Evolutionary conservation across 2,797 vertebrate genomes (phyloP).

Genomic region (Ibycter americanus): DNA sequence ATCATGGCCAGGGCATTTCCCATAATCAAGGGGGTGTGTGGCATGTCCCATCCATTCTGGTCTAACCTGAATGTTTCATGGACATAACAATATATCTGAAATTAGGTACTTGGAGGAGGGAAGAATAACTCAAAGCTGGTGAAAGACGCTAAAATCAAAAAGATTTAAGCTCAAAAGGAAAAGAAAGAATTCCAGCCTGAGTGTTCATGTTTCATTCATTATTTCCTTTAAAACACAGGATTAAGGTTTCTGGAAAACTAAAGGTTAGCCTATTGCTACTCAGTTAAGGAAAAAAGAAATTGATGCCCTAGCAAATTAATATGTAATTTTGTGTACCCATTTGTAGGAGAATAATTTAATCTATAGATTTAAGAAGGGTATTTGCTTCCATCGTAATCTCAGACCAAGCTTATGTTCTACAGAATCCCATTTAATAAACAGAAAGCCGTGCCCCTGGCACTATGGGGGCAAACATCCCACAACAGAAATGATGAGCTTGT

Average conservation of each 20-base stretch:
- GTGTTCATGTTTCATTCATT: not conserved
- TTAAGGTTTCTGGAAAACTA: not conserved
- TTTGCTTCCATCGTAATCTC: not conserved
- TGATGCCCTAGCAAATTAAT: not conserved
- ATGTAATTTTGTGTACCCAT: not conserved
- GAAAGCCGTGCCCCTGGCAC: not conserved
- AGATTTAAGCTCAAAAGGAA: not conserved
- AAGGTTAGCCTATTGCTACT: not conserved
- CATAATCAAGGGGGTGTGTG: rapidly evolving
- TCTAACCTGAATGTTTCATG: not conserved
- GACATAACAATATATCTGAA: not conserved
- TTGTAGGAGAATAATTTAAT: not conserved
- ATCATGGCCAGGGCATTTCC: not conserved
- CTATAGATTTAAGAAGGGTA: not conserved
- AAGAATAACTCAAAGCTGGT: not conserved
- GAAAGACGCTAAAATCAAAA: not conserved
- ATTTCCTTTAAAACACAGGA: not conserved
- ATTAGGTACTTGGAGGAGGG: not conserved
- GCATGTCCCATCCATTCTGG: not conserved
- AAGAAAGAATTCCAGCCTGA: not conserved
- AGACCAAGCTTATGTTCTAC: not conserved
- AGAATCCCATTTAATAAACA: not conserved
- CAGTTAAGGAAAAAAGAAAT: not conserved
- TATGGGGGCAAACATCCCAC: not conserved
- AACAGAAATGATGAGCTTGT: not conserved